Evolutionary conservation across 2,113 vertebrate species (phyloP).

Genomic region (Macaca nemestrina): DNA sequence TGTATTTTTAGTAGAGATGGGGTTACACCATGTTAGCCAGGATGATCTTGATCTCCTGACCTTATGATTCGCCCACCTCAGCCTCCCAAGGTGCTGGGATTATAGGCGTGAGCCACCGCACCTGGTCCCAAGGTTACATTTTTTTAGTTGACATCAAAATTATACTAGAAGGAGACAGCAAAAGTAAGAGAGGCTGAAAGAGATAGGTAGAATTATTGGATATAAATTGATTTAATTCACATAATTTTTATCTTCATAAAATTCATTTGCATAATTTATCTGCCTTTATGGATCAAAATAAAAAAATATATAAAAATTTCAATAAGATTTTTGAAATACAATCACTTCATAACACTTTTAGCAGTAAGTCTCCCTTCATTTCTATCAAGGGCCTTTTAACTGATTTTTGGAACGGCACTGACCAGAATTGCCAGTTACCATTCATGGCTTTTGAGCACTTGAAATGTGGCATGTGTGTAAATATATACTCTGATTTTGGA

Average conservation of each 20-base stretch:
- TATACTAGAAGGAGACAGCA: not conserved
- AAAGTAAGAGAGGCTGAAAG: not conserved
- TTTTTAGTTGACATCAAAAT: not conserved
- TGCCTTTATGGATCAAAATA: not conserved
- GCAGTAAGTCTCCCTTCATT: not conserved
- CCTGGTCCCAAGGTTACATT: not conserved
- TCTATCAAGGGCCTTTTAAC: not conserved
- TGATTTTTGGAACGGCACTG: not conserved
- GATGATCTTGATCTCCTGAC: too few species aligned
- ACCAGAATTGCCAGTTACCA: not conserved
- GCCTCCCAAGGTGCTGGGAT: too few species aligned
- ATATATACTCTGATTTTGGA: not conserved
- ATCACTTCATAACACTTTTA: not conserved
- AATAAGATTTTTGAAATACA: not conserved
- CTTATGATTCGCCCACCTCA: too few species aligned
- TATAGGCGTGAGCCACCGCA: too few species aligned
- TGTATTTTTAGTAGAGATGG: too few species aligned
- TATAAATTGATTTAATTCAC: not conserved
- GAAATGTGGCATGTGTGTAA: not conserved
- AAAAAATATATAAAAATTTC: not conserved
- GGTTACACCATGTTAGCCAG: too few species aligned
- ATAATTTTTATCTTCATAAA: conserved; percentile 37
- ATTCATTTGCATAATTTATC: not conserved
- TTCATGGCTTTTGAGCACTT: not conserved
- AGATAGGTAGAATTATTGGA: not conserved